Evolutionary conservation across 2,113 vertebrate genomes (phyloP).

Genomic region (Hassar affinis): DNA sequence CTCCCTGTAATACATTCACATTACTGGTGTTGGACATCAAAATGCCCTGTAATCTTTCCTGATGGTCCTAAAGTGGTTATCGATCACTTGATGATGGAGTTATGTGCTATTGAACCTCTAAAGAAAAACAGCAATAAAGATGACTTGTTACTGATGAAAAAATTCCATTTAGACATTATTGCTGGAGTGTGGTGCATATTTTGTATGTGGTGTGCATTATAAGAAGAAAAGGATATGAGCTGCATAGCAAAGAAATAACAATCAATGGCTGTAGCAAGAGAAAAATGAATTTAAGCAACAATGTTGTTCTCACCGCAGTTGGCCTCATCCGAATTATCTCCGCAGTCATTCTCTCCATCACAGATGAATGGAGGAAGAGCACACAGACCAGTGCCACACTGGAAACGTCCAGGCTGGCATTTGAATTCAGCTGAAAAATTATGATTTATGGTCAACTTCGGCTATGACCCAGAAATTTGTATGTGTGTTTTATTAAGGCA

Average conservation of each 20-base stretch:
- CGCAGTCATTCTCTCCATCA: constrained; percentile 97
- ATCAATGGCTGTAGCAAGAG: constrained; percentile 1
- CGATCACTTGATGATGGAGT: constrained; percentile 33
- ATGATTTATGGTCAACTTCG: constrained; percentile 22
- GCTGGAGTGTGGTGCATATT: constrained; percentile 10
- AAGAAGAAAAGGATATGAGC: not conserved
- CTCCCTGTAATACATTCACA: constrained; percentile 35
- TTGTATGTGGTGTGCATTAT: constrained; percentile 28
- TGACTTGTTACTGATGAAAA: constrained; percentile 47
- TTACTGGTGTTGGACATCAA: constrained; percentile 34
- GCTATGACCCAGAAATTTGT: constrained; percentile 15
- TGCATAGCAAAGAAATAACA: constrained; percentile 8
- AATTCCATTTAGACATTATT: constrained; percentile 37
- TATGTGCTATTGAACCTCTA: constrained; percentile 39
- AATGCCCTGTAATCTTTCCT: constrained; percentile 32
- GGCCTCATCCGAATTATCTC: constrained; percentile 95
- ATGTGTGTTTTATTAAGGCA: constrained; percentile 34
- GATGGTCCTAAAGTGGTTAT: constrained; percentile 47
- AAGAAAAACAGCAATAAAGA: constrained; percentile 43
- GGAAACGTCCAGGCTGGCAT: constrained; percentile 94
- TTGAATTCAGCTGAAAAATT: constrained; percentile 89
- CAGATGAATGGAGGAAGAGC: constrained; percentile 97
- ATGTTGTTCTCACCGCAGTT: constrained; percentile 84
- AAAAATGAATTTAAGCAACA: not conserved
- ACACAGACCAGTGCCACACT: constrained; percentile 95